Percentiles rank a stretch among this genome's conserved stretches.
phyloP scores from a whole-genome alignment of 2,888 invertebrate species.

The Mythimna albipuncta region DNA sequence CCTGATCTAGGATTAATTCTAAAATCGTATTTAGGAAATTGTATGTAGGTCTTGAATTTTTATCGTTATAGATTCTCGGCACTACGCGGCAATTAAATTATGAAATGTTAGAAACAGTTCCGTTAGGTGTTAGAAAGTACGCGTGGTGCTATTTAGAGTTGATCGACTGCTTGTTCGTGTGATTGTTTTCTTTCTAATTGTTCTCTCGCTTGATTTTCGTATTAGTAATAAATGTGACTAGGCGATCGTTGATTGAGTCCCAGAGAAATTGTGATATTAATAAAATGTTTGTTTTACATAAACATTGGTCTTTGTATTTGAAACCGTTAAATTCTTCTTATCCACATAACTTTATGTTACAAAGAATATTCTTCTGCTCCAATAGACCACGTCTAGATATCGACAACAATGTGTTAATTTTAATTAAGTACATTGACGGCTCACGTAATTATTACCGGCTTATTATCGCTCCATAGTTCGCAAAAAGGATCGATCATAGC shows the following conservation, averaged over 20 bases:
- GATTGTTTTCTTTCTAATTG: conserved; percentile 69
- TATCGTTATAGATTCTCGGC: conserved; percentile 51
- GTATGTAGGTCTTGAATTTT: conserved; percentile 66
- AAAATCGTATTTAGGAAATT: conserved; percentile 71
- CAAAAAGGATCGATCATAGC: conserved; percentile 34
- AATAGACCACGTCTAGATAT: conserved; percentile 47
- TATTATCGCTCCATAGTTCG: conserved; percentile 62
- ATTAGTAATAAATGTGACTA: conserved; percentile 72
- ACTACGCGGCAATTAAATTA: conserved; percentile 63
- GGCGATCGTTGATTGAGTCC: conserved; percentile 77
- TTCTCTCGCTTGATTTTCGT: conserved; percentile 76
- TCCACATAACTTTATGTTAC: conserved; percentile 12
- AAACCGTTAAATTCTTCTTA: background rate
- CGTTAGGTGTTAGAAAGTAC: conserved; percentile 69
- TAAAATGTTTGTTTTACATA: conserved; percentile 82
- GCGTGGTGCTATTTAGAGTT: conserved; percentile 62
- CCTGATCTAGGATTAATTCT: conserved; percentile 84
- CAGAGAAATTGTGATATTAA: conserved; percentile 90
- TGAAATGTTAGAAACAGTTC: conserved; percentile 60
- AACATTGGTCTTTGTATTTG: conserved; percentile 56
- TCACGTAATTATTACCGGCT: conserved; percentile 63
- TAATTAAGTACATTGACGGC: conserved; percentile 62
- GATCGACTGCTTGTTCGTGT: conserved; percentile 67
- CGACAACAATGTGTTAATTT: conserved; percentile 26
- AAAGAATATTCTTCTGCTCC: conserved; percentile 45